Evolutionary conservation across 2,797 vertebrate genomes (phyloP).

Genomic region (Potorous gilbertii): DNA sequence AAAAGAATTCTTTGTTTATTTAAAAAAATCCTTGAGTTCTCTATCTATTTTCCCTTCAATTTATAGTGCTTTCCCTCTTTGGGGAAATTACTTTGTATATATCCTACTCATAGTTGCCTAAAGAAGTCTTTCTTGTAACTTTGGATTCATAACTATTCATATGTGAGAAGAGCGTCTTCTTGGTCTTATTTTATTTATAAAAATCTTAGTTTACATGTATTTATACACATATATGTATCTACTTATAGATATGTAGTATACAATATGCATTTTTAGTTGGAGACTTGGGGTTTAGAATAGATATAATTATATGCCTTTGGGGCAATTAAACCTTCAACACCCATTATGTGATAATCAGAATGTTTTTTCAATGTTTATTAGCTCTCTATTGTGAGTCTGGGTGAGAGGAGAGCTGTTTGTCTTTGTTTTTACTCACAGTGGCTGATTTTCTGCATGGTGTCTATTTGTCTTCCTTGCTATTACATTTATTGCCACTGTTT

Average conservation of each 20-base stretch:
- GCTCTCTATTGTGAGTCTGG: constrained; percentile 56
- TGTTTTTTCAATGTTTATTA: constrained; percentile 63
- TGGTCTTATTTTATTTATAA: neutral
- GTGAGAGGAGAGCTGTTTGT: constrained; percentile 57
- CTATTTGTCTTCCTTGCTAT: constrained; percentile 68
- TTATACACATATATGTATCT: neutral
- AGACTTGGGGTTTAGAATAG: constrained; percentile 48
- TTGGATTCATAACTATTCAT: neutral
- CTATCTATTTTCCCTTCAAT: neutral
- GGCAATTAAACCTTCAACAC: constrained; percentile 48
- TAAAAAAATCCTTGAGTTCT: neutral
- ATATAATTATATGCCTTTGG: constrained; percentile 61
- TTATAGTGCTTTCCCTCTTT: neutral
- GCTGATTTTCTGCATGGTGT: constrained; percentile 71
- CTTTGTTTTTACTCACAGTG: constrained; percentile 55
- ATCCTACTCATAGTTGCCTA: neutral
- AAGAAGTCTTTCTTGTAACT: neutral
- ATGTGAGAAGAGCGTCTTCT: neutral
- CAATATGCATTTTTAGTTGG: constrained; percentile 43
- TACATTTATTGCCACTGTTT: constrained; percentile 68
- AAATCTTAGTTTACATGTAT: neutral
- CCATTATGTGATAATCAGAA: constrained; percentile 58
- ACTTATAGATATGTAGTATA: constrained; percentile 32
- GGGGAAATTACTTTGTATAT: neutral
- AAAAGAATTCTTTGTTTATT: neutral